Conservation (phyloP, 1,140 invertebrate species). For the Nylanderia fulva region DNA sequence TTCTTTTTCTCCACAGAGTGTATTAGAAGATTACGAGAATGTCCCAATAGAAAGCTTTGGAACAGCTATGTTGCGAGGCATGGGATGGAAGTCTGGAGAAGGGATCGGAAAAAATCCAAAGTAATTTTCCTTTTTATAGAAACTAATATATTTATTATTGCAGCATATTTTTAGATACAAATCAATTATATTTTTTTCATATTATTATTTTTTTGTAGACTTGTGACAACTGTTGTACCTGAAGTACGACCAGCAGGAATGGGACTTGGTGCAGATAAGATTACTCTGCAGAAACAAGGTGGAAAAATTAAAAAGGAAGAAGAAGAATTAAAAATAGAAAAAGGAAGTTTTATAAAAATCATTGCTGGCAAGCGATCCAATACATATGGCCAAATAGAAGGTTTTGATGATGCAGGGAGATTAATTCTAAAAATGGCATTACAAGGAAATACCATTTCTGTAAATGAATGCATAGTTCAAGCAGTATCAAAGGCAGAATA, state of each 20-base stretch:
- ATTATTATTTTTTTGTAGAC: constrained; percentile 79
- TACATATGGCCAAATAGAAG: constrained; percentile 93
- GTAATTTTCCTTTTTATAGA: constrained; percentile 79
- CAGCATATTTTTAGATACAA: neutral
- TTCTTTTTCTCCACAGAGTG: constrained; percentile 84
- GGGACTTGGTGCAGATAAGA: constrained; percentile 95
- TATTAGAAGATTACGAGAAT: constrained; percentile 95
- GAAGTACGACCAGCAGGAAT: constrained; percentile 94
- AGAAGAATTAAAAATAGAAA: constrained; percentile 88
- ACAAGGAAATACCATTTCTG: constrained; percentile 89
- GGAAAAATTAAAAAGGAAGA: constrained; percentile 86
- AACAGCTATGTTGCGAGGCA: constrained; percentile 96
- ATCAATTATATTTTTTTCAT: constrained; percentile 6
- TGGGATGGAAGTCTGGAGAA: constrained; percentile 95
- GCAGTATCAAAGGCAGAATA: constrained; percentile 93
- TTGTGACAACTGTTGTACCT: constrained; percentile 86
- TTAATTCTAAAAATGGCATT: constrained; percentile 93
- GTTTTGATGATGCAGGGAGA: constrained; percentile 93
- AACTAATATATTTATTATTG: constrained; percentile 6
- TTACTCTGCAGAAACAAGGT: constrained; percentile 86
- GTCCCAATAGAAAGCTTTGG: constrained; percentile 96
- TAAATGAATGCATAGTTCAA: constrained; percentile 92
- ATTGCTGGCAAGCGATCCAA: constrained; percentile 90
- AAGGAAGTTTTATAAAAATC: constrained; percentile 91
- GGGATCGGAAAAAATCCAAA: constrained; percentile 89